Evolutionary conservation across 2,888 invertebrate genomes (phyloP).

Genomic region (Arrhopalites spinosus): DNA sequence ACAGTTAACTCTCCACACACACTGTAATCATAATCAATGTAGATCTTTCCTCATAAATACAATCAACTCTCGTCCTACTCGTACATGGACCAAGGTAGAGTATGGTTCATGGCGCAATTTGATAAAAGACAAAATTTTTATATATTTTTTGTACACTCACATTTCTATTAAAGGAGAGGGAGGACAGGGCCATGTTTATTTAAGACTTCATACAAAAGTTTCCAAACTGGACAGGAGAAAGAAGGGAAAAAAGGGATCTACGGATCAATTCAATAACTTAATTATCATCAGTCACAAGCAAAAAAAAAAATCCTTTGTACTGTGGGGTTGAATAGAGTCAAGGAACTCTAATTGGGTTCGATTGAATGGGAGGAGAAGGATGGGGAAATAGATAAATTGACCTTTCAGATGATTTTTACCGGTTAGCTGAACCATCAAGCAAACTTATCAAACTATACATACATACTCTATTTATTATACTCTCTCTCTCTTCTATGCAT

Average conservation of each 20-base stretch:
- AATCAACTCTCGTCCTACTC: no score
- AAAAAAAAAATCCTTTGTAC: conserved; percentile 26
- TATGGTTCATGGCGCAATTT: no score
- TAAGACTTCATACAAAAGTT: conserved; percentile 1
- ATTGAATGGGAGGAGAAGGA: conserved; percentile 31
- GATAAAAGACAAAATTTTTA: no score
- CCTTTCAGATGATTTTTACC: conserved; percentile 16
- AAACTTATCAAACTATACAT: conserved; percentile 9
- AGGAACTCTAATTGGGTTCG: conserved; percentile 38
- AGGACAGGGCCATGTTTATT: conserved; percentile 17
- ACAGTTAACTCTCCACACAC: background rate
- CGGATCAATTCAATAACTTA: conserved; percentile 43
- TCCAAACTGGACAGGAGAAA: background rate
- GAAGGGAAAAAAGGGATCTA: conserved; percentile 1
- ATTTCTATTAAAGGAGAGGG: background rate
- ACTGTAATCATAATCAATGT: no score
- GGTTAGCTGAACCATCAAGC: conserved; percentile 28
- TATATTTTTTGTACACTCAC: no score
- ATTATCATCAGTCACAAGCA: conserved; percentile 34
- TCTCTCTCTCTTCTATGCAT: background rate
- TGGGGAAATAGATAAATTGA: conserved; percentile 39
- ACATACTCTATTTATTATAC: no score
- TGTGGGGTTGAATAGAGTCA: conserved; percentile 6
- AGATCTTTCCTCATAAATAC: no score
- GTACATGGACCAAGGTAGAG: no score